Evolutionary conservation across 37 sponge, comb jelly and placozoan species (phyloP).

Genomic region (Bolinopsis microptera): DNA sequence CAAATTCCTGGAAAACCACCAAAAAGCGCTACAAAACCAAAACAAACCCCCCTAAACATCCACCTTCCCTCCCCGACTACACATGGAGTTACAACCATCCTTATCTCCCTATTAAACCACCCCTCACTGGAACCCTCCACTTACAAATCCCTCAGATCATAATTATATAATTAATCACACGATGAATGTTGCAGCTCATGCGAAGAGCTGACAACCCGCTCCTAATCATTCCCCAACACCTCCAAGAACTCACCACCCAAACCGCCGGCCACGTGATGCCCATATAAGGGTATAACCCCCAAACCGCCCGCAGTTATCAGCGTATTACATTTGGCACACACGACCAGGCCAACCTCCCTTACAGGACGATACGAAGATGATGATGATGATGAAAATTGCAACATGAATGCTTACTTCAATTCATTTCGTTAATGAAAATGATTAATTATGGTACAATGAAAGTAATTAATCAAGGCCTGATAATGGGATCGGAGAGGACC

Average conservation of each 20-base stretch:
- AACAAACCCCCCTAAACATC: too few relatives aligned
- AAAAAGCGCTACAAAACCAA: too few relatives aligned
- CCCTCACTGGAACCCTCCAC: too few relatives aligned
- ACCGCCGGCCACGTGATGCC: too few relatives aligned
- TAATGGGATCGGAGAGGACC: neutral
- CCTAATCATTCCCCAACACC: too few relatives aligned
- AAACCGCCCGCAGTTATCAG: neutral
- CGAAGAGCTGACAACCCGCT: too few relatives aligned
- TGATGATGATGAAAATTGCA: neutral
- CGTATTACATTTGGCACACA: neutral
- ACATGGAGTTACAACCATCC: too few relatives aligned
- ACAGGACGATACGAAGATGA: neutral
- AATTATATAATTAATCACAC: neutral
- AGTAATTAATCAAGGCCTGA: neutral
- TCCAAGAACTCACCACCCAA: too few relatives aligned
- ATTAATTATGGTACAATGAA: conserved; percentile 12
- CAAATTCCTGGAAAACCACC: too few relatives aligned
- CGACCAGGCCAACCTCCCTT: neutral
- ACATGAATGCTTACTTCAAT: conserved; percentile 36
- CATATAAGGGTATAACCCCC: too few relatives aligned
- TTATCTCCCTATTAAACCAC: neutral
- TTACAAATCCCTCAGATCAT: too few relatives aligned
- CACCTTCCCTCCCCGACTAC: too few relatives aligned
- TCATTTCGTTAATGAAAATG: conserved; percentile 44
- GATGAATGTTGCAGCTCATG: neutral